A percentile compares a stretch with the other conserved stretches of the same genome.
These are phyloP conservation scores for Caenorhabditis parvicauda DNA, from an alignment of 2,888 invertebrate genomes.

Conservation along the genomic window DNA sequence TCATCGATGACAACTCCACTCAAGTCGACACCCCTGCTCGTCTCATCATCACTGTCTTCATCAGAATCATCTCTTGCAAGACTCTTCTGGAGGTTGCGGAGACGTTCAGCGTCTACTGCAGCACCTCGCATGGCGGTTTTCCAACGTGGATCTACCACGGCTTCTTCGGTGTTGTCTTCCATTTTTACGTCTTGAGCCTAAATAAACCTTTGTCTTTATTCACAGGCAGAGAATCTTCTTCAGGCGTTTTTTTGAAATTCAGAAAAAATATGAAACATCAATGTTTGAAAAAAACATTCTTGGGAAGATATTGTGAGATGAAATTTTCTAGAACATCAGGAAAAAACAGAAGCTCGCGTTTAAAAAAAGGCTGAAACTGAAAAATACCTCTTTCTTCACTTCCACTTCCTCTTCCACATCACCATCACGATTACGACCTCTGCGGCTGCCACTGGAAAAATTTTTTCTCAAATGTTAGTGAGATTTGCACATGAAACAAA, in stretches of 20 bases:
- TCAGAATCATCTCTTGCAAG: slow-evolving; percentile 17
- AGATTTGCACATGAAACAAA: no score
- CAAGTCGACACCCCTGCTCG: slow-evolving; percentile 34
- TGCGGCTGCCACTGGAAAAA: slow-evolving; percentile 7
- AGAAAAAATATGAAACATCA: no score
- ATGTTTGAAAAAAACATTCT: no score
- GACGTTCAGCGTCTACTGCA: slow-evolving; percentile 37
- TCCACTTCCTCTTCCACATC: slow-evolving; percentile 8
- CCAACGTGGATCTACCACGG: slow-evolving; percentile 21
- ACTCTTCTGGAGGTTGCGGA: slow-evolving; percentile 17
- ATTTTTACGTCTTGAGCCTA: no score
- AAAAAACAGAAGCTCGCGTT: no score
- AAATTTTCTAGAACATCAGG: no score
- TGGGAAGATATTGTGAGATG: no score
- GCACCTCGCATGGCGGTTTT: slow-evolving; percentile 31
- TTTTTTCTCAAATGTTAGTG: neutral
- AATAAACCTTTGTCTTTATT: no score
- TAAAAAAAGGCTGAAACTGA: no score
- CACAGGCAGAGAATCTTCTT: no score
- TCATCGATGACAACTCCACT: slow-evolving; percentile 57
- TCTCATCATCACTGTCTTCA: slow-evolving; percentile 36
- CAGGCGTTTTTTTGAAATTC: no score
- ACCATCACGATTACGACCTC: slow-evolving; percentile 13
- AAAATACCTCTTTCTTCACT: no score
- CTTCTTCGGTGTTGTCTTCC: slow-evolving; percentile 14